phyloP scores from a whole-genome alignment of 2,113 vertebrate species.

The Phyllostomus hastatus region DNA sequence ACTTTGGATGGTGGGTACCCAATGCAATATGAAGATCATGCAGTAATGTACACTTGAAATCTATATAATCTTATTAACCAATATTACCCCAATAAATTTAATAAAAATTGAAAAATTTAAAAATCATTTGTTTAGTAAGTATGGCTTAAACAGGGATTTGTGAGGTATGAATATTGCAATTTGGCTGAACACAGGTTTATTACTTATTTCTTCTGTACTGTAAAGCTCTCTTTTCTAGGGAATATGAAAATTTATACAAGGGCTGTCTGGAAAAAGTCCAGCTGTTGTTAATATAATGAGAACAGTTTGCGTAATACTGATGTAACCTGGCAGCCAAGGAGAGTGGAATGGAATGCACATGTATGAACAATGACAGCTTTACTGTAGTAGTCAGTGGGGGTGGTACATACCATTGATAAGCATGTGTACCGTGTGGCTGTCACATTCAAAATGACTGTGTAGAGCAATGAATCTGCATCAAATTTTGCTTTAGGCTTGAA shows the following conservation, averaged over 20 bases:
- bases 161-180: neutral
- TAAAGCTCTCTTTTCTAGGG: neutral
- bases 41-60: neutral
- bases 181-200: neutral
- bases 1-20: neutral
- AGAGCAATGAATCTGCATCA: no score
- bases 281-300: no score
- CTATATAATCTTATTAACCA: neutral
- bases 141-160: neutral
- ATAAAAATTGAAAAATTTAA: neutral
- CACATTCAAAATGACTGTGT: no score
- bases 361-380: no score
- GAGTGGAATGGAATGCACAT: no score
- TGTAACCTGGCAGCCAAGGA: no score
- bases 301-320: no score
- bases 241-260: neutral
- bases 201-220: neutral
- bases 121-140: neutral
- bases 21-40: neutral
- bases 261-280: no score
- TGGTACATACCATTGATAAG: no score
- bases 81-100: neutral
- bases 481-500: no score
- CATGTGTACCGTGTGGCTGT: no score
- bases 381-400: no score